Base-by-base conservation (phyloP, 2,888 invertebrate genomes). In the Heliconius sara region DNA sequence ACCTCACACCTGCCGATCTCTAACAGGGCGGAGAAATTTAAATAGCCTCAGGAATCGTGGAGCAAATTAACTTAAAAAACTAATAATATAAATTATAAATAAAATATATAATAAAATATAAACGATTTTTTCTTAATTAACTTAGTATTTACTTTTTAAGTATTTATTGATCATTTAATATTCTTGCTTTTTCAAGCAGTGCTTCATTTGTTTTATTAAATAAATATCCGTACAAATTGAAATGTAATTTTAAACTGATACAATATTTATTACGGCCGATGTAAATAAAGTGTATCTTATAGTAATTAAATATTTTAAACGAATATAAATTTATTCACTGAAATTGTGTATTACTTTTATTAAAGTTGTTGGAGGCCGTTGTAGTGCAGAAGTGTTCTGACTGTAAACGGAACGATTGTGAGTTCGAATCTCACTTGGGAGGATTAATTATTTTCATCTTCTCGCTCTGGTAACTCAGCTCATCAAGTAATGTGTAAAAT, bases 241-340 rank as follows among this genome's bases (percentile, higher is more conserved):
- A 27, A 16, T 34, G 30, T 19, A 67, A 67, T 67, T 67, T 67
- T 67, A 67, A 67, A 22, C 34, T 67, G 67, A 67, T 67, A 19
- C 34, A 67, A 67, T 67, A 67, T 67, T 30, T 30, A 22, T 34
- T 66, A 27, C 3, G 2, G 3, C 22, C 22, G 9, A 67, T 34
- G 34, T 34, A 34, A 67, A 67, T 67, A 67, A 34, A 66, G 7
- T 19, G 19, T 16, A 30, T 12, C 4, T 19, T 34, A 34, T 34
- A 67, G 30, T 67, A 22, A 67, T 19, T 34, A 67, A 67, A 34
- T 34, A 30, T 67, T 67, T 66, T 67, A 30, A 67, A 22, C 4
- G 30, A 27, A 27, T 66, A 3, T 30, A 30, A 22, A 10, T 30
- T 22, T 22, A 10, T 67, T 34, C 2, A 30, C 10, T 34, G 67